phyloP scores from a whole-genome alignment of 2,797 vertebrate genomes.

The Huso huso region DNA sequence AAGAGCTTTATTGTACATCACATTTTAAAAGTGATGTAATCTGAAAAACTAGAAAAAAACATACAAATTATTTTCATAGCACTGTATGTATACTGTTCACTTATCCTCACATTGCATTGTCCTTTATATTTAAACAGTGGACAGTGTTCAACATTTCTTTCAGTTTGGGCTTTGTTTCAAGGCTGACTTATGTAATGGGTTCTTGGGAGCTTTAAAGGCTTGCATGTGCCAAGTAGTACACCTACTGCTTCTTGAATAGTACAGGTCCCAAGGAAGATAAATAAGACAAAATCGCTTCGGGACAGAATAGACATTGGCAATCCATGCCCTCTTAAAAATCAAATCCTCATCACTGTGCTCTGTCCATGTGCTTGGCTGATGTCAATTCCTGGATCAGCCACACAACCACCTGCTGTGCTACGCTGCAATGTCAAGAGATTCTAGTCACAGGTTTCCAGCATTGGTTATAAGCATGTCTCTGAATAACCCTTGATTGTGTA shows the following conservation, averaged over 20 bases:
- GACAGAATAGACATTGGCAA: not conserved
- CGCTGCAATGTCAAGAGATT: no score
- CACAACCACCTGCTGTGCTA: no score
- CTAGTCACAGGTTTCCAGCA: no score
- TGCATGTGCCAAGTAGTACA: not conserved
- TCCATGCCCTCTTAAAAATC: not conserved
- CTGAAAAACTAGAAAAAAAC: not conserved
- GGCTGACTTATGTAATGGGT: not conserved
- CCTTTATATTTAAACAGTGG: not conserved
- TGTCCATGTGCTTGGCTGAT: not conserved
- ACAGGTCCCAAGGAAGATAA: not conserved
- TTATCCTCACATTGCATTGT: not conserved
- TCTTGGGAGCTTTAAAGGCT: not conserved
- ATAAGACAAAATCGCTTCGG: not conserved
- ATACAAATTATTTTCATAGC: not conserved
- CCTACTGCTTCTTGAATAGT: not conserved
- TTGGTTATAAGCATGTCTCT: no score
- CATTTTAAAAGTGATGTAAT: no score
- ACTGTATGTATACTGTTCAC: no score
- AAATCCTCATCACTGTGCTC: not conserved
- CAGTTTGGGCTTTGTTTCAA: not conserved
- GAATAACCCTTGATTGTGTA: no score
- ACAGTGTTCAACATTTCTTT: not conserved
- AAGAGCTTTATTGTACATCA: no score
- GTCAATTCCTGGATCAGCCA: no score